These are phyloP conservation scores for Martes flavigula DNA, from an alignment of 2,797 vertebrate genomes.

Conservation along the genomic window DNA sequence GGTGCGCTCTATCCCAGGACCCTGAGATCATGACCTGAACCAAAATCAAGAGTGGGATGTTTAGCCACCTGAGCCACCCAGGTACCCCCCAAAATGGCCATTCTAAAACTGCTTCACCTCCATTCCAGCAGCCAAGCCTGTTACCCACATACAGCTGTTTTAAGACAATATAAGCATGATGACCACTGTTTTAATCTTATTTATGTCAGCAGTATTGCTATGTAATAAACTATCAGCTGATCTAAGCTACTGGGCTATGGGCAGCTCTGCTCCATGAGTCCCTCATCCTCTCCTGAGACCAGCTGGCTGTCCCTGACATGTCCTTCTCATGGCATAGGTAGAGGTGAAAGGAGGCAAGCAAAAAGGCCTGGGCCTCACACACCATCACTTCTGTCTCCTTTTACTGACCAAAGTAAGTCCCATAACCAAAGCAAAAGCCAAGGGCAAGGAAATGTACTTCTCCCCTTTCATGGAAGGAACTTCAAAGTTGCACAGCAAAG, in stretches of 20 bases:
- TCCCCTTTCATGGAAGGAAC: neutral
- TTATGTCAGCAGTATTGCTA: neutral
- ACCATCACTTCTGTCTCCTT: neutral
- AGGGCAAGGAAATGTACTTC: neutral
- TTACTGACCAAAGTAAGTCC: neutral
- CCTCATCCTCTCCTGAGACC: neutral
- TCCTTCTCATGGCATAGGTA: neutral
- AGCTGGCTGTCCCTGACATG: rapidly evolving
- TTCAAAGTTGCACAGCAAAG: neutral
- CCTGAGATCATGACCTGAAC: neutral
- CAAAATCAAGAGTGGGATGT: neutral
- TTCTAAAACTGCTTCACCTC: neutral
- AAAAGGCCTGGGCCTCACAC: neutral
- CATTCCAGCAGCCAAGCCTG: neutral
- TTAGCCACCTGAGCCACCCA: neutral
- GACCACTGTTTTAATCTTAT: rapidly evolving
- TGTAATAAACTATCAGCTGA: neutral
- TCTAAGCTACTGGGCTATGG: neutral
- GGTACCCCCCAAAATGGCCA: neutral
- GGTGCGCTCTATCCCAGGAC: neutral
- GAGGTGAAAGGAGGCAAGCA: neutral
- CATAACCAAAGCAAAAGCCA: neutral
- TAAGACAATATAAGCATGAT: no score
- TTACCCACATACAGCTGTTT: no score
- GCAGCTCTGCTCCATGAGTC: rapidly evolving